phyloP scores from a whole-genome alignment of 1,140 invertebrate genomes.

The Cheumatopsyche charites region DNA sequence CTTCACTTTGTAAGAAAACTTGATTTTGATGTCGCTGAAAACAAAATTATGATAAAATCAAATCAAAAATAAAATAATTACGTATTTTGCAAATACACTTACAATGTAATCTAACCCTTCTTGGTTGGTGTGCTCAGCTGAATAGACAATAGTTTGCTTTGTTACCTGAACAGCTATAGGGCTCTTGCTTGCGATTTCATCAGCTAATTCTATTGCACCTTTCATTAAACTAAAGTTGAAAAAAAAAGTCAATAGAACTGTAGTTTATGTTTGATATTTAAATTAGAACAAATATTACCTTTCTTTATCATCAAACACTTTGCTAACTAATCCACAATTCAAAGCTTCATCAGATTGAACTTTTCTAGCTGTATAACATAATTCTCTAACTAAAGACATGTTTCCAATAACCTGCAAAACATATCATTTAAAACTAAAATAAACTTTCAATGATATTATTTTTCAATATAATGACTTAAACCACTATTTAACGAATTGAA shows the following conservation, averaged over 20 bases:
- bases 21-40: conserved; percentile 81
- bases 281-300: conserved; percentile 58
- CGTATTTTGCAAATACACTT: conserved; percentile 54
- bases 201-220: conserved; percentile 75
- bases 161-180: conserved; percentile 93
- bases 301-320: conserved; percentile 74
- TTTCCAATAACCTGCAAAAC: conserved; percentile 75
- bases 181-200: conserved; percentile 85
- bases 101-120: conserved; percentile 89
- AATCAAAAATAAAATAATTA: conserved; percentile 1
- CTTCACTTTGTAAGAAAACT: conserved; percentile 88
- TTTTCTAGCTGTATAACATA: conserved; percentile 86
- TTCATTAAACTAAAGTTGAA: conserved; percentile 63
- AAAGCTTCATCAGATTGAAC: conserved; percentile 82
- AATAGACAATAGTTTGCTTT: conserved; percentile 84
- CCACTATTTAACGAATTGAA: not conserved
- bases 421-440: too few relatives aligned
- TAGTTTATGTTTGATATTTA: not conserved
- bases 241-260: conserved; percentile 31
- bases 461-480: not conserved
- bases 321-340: conserved; percentile 75
- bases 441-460: conserved; percentile 14
- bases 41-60: conserved; percentile 44
- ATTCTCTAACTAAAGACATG: conserved; percentile 84
- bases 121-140: conserved; percentile 83